A percentile compares a stretch with the other conserved stretches of the same genome.
Conservation (phyloP, 2,888 invertebrate species). For the Drosophila mercatorum region DNA sequence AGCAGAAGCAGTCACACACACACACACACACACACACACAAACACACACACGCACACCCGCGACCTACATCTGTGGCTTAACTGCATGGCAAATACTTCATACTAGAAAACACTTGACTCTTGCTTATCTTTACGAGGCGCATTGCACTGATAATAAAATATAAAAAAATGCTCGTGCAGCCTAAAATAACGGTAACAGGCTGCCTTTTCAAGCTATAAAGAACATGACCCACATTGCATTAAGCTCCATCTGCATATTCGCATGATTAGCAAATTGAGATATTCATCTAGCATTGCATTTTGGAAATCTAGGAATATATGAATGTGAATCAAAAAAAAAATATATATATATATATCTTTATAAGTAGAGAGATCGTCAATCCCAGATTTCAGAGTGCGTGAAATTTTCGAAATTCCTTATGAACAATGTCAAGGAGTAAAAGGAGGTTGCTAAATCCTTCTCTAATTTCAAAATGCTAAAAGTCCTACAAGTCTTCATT, state of each 20-base stretch:
- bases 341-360: too few relatives aligned
- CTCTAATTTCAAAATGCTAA: too few relatives aligned
- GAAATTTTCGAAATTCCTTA: too few relatives aligned
- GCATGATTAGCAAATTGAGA: background rate
- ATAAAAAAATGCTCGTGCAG: background rate
- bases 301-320: background rate
- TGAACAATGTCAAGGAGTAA: too few relatives aligned
- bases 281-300: background rate
- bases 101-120: slow-evolving; percentile 15
- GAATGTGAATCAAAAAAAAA: background rate
- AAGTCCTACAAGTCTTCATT: too few relatives aligned
- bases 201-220: background rate
- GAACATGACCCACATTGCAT: background rate
- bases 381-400: too few relatives aligned
- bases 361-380: too few relatives aligned
- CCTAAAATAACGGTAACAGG: background rate
- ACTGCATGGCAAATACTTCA: slow-evolving; percentile 23
- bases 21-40: slow-evolving; percentile 22
- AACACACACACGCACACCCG: slow-evolving; percentile 27
- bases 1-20: slow-evolving; percentile 17
- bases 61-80: slow-evolving; percentile 37
- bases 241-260: background rate
- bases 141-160: slow-evolving; percentile 6
- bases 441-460: background rate
- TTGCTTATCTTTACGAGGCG: slow-evolving; percentile 19